A percentile compares a stretch with the other conserved stretches of the same genome.
These are phyloP conservation scores for Petrolisthes manimaculis DNA, from an alignment of 2,888 invertebrate species.

Conservation along the genomic window DNA sequence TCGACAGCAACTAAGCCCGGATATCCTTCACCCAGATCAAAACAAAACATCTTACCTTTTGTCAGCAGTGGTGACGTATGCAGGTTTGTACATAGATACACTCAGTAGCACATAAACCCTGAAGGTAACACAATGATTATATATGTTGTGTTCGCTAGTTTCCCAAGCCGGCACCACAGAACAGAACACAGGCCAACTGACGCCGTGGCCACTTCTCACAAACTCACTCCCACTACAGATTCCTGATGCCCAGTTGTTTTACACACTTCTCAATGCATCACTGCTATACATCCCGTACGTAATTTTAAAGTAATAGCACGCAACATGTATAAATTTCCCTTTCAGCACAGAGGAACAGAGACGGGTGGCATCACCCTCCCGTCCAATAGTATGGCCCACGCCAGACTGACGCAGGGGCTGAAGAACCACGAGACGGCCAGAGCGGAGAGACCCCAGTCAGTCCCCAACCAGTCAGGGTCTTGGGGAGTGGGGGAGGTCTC, in stretches of 20 bases:
- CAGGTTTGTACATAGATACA: not conserved
- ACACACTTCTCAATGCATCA: conserved; percentile 6
- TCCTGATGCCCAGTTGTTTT: conserved; percentile 11
- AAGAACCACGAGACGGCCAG: not conserved
- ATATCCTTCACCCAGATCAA: not conserved
- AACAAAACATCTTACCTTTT: conserved; percentile 25
- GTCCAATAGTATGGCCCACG: conserved; percentile 54
- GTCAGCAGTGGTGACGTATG: not conserved
- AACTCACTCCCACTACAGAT: not conserved
- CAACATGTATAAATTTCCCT: conserved; percentile 40
- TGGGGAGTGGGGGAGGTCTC: not conserved
- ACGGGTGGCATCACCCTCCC: conserved; percentile 46
- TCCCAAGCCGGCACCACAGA: conserved; percentile 45
- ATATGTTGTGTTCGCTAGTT: conserved; percentile 32
- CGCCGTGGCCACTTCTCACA: conserved; percentile 38
- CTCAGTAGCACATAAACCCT: conserved; percentile 35
- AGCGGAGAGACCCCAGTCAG: not conserved
- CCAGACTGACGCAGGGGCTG: conserved; percentile 53
- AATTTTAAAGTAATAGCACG: conserved; percentile 23
- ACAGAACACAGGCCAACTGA: conserved; percentile 41
- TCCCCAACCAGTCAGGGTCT: not conserved
- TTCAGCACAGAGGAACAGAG: conserved; percentile 32
- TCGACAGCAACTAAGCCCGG: conserved; percentile 14
- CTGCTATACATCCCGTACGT: not conserved
- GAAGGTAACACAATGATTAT: conserved; percentile 37